Conservation (phyloP, 1,140 invertebrate genomes). For the Drosophila parvula region DNA sequence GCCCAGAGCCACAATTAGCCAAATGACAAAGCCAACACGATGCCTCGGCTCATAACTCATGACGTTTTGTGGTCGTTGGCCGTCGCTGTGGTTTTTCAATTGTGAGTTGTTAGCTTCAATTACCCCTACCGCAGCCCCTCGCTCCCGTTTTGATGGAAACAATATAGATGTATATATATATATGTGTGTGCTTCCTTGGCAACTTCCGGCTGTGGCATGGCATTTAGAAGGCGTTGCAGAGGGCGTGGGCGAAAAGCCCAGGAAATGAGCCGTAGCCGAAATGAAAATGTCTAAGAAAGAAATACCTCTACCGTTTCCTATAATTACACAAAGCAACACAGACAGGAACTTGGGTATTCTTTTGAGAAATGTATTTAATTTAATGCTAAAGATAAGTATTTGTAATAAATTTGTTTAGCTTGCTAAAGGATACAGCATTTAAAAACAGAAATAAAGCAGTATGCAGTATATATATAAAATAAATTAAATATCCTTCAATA, state of each 20-base stretch:
- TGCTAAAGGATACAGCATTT: no score
- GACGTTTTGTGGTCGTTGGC: conserved; percentile 44
- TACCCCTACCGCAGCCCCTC: background rate
- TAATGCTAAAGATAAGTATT: background rate
- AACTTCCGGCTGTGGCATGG: conserved; percentile 42
- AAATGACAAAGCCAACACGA: conserved; percentile 74
- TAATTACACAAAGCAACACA: conserved; percentile 17
- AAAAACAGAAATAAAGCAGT: no score
- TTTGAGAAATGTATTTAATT: background rate
- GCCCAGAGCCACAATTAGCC: conserved; percentile 79
- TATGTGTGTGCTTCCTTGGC: conserved; percentile 35
- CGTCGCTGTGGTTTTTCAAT: conserved; percentile 37
- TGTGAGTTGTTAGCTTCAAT: conserved; percentile 36
- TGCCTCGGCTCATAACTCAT: conserved; percentile 67
- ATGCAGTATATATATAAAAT: background rate
- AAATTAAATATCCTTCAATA: background rate
- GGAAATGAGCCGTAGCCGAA: conserved; percentile 43
- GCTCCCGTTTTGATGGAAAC: conserved; percentile 10
- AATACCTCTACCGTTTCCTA: background rate
- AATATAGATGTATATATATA: conserved; percentile 4
- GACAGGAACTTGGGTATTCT: background rate
- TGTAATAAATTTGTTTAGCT: no score
- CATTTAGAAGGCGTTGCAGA: conserved; percentile 22
- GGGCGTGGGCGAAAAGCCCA: conserved; percentile 42
- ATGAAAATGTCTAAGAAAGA: conserved; percentile 16